A percentile compares a stretch with the other conserved stretches of the same genome.
These are phyloP conservation scores for Echinarachnius parma DNA, from an alignment of 53 echinoderm and acorn worm genomes.

Conservation along the genomic window DNA sequence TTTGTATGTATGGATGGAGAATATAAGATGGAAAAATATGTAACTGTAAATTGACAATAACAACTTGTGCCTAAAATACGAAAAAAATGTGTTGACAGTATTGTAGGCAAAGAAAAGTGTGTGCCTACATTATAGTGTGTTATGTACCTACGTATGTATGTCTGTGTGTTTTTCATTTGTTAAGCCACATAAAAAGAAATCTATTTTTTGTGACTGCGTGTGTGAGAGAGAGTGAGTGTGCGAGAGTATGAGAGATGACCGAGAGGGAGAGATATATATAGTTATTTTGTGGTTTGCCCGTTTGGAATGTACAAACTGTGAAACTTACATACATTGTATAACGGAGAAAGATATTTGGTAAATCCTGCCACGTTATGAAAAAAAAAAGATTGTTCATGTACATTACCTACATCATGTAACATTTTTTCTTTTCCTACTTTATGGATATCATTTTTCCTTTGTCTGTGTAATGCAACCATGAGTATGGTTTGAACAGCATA, in stretches of 20 bases:
- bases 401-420: constrained; percentile 43
- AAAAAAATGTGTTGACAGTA: constrained; percentile 6
- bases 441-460: constrained; percentile 21
- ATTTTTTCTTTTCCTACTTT: constrained; percentile 24
- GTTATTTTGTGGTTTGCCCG: constrained; percentile 1
- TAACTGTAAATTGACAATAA: constrained; percentile 24
- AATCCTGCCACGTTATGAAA: constrained; percentile 40
- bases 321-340: constrained; percentile 7
- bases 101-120: constrained; percentile 11
- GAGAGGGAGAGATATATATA: constrained; percentile 12
- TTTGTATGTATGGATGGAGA: too few relatives aligned
- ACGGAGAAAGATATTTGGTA: constrained; percentile 34
- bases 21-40: too few relatives aligned
- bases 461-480: constrained; percentile 18
- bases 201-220: background rate
- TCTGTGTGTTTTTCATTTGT: constrained; percentile 9
- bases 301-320: constrained; percentile 31
- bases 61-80: constrained; percentile 34
- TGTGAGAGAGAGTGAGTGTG: constrained; percentile 13
- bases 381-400: constrained; percentile 30
- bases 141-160: background rate
- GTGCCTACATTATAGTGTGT: constrained; percentile 31
- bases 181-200: too few relatives aligned
- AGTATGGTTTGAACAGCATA: constrained; percentile 44
- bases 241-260: background rate